A percentile compares a stretch with the other conserved stretches of the same genome.
phyloP scores from a whole-genome alignment of 2,113 vertebrate genomes.

The Mungos mungo region DNA sequence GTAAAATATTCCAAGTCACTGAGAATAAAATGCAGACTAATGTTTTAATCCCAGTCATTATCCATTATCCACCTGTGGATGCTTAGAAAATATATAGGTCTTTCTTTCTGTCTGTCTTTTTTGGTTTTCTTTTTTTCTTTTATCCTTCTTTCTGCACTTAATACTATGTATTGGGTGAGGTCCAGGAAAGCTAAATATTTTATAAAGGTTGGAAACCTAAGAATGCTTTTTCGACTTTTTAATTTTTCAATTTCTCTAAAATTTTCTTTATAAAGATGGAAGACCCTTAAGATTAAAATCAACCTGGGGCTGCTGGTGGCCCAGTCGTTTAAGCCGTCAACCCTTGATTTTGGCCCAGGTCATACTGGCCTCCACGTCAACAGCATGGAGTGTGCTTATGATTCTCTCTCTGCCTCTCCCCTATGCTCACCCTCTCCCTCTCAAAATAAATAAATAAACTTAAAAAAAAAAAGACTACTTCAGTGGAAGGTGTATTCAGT shows the following conservation, averaged over 20 bases:
- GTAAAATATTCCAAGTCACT: background rate
- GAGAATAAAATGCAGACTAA: background rate
- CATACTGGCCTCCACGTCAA: too few relatives aligned
- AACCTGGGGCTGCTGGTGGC: background rate
- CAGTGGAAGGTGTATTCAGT: background rate
- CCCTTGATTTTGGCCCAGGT: too few relatives aligned
- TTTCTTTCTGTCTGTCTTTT: too few relatives aligned
- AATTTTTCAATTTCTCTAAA: background rate
- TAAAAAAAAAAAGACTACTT: background rate
- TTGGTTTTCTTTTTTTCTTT: background rate
- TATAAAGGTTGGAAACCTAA: background rate
- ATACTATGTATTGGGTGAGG: background rate
- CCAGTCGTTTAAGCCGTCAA: too few relatives aligned
- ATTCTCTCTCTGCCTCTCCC: too few relatives aligned
- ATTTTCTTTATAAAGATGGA: background rate
- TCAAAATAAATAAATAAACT: too few relatives aligned
- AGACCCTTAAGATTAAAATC: background rate
- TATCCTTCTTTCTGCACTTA: background rate
- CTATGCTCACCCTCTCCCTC: too few relatives aligned
- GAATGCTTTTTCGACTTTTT: background rate
- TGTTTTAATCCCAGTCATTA: background rate
- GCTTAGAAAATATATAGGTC: background rate
- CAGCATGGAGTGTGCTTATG: too few relatives aligned
- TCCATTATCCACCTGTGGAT: background rate
- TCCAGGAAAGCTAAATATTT: background rate